Evolutionary conservation across 2,888 invertebrate species (phyloP), one percentile per base, ranked within the genome.

Genomic region (Caenorhabditis plicata): DNA sequence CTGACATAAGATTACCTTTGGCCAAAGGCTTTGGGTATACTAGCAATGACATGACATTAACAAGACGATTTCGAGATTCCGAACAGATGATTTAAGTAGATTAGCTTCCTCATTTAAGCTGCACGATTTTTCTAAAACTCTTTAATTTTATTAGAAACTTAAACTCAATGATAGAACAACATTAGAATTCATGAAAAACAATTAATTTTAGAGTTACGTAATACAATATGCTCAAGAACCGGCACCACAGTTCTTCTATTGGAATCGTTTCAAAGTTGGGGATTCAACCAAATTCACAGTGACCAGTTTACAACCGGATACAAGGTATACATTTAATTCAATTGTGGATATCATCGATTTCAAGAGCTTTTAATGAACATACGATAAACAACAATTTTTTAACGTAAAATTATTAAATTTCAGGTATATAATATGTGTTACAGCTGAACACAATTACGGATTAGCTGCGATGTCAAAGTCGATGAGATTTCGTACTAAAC

Each of bases 391-490:
- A 7, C 29, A 27, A 9, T 9, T 9, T 27, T 27, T 13, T 27
- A n/a, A n/a, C n/a, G 29, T 27, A 4, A 22, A 9, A 23, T 3
- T 22, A 4, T 15, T 13, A 22, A 40, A 9, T 42, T 49, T 9
- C 56, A 71, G 71, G 31, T 79, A 79, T 62, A 74, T 76, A 29
- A 71, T 71, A 9, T 78, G 79, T 46, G 76, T 80, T n/a, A 64
- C 73, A 5, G 79, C 79, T 2, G 73, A 76, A 33, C 79, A 79
- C 71, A 79, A 79, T 48, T 74, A 68, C 42, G 79, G 79, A 9
- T 67, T 78, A 15, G 79, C 79, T 0, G 78, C 79, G 27, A 78
- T 79, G 77, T 73, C 73, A 22, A 77, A 78, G 43, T 66, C 69
- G 26, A 64, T 78, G 39, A 68, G 78, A 11, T 80, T 79, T 51